Evolutionary conservation across 2,797 vertebrate genomes (phyloP), one percentile per base, ranked within the genome.

Genomic region (Natrix natrix): DNA sequence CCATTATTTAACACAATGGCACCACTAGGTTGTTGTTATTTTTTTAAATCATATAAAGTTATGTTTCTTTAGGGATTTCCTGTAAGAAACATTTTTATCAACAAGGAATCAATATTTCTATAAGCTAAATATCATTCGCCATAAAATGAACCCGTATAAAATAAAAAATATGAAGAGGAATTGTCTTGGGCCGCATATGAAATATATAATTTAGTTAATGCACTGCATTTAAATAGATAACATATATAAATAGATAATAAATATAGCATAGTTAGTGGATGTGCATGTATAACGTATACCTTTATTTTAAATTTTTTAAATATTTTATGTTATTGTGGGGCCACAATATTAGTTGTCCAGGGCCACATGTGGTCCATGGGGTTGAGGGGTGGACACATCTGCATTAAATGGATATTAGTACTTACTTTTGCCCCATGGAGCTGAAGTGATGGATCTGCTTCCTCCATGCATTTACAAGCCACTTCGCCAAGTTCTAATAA

Each of bases 361-460:
- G 66, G 66, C 66, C 66, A 69, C n/a, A 32, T 32, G n/a, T 69
- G 66, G 28, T 11, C n/a, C 2, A 0, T 32, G n/a, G n/a, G 2
- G 2, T n/a, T 32, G 14, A 1, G 4, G 6, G 6, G 32, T 69
- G n/a, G 32, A 32, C n/a, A 32, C 2, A 69, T 69, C 66, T 69
- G n/a, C 14, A 17, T 69, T 69, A 69, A n/a, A 10, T 48, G 20
- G 0, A n/a, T 63, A 5, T 0, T 59, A 69, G 16, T 66, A 94
- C 96, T 96, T 98, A 99, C 99, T 98, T 99, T 99, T 91, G 99
- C 97, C 92, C 99, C 99, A 0, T 99, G 99, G 61, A 99, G 98
- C 93, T 99, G 99, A 92, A 99, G 97, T 32, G 99, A 98, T 0
- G 98, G 97, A 92, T 99, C 99, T 0, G 96, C 96, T 96, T 99